Evolutionary conservation across 2,888 invertebrate species (phyloP), one percentile per base, ranked within the genome.

Genomic region (Ypsolopha scabrella): DNA sequence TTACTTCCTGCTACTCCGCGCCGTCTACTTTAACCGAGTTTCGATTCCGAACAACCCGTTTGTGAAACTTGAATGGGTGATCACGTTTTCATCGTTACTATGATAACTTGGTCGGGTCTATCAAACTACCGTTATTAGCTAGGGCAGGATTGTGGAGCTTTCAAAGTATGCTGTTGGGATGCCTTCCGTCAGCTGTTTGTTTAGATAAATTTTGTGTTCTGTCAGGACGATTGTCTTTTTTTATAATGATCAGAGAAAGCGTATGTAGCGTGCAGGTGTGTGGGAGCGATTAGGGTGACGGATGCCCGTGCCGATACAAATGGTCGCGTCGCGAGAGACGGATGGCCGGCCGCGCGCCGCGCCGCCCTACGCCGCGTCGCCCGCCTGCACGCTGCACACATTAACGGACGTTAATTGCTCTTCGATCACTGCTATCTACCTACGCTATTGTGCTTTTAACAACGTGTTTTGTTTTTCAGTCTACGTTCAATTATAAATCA

Each of bases 1-100:
- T 82, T 83, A 82, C 82, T 85, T 83, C 85, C 80, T 75, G 81
- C 73, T 81, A 81, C 75, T 74, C 72, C 57, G 69, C 68, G 68
- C 72, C 75, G 76, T 75, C 75, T 76, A 80, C 79, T 82, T 77
- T 73, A 76, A 72, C 75, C 65, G 72, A 83, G 81, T 82, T 80
- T 80, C 74, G 72, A 79, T 77, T 80, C 72, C 68, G 70, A 77
- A 68, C 75, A 70, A 72, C 64, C 72, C 74, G 72, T 79, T 80
- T 75, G 72, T 71, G 73, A 79, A 79, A 77, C 79, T 79, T 79
- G 74, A 80, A 80, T 78, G 72, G 78, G 67, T 80, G 80, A 82
- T 82, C 80, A 79, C 74, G 78, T 78, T 77, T 60, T 73, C 68
- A 70, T 72, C 70, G 70, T 75, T 75, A 74, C 69, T 75, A 70